Evolutionary conservation across 2,888 invertebrate species (phyloP).

Genomic region (Heliconius ethilla): DNA sequence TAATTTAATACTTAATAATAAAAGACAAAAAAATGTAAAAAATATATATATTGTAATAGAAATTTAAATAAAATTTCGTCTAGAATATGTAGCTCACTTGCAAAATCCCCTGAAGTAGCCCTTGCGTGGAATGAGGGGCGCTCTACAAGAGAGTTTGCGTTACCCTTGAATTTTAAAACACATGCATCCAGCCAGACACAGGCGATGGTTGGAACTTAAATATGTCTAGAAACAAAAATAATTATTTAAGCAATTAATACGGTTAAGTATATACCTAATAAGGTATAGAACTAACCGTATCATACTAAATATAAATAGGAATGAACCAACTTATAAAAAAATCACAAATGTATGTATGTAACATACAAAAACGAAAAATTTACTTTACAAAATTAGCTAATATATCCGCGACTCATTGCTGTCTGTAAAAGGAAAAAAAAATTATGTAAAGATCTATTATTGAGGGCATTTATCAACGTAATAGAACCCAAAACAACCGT

Average conservation of each 20-base stretch:
- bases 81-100: slow-evolving; percentile 13
- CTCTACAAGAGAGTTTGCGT: slow-evolving; percentile 23
- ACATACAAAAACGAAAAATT: no score
- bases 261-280: no score
- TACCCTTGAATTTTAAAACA: slow-evolving; percentile 41
- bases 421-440: no score
- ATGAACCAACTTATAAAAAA: no score
- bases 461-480: no score
- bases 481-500: no score
- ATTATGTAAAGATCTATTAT: no score
- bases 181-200: slow-evolving; percentile 20
- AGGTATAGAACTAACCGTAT: not conserved
- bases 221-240: not conserved
- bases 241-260: not conserved
- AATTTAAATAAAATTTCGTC: slow-evolving; percentile 22
- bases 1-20: not conserved
- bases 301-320: no score
- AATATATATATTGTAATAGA: not conserved
- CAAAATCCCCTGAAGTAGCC: slow-evolving; percentile 14
- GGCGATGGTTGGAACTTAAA: not conserved
- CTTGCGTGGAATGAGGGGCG: slow-evolving; percentile 29
- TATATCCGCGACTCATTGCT: no score
- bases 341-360: no score
- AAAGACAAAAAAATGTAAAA: not conserved
- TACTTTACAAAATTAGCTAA: no score